Percentiles rank a stretch among this genome's conserved stretches.
Conservation (phyloP, 1,140 invertebrate species). For the Zaprionus inermis region DNA sequence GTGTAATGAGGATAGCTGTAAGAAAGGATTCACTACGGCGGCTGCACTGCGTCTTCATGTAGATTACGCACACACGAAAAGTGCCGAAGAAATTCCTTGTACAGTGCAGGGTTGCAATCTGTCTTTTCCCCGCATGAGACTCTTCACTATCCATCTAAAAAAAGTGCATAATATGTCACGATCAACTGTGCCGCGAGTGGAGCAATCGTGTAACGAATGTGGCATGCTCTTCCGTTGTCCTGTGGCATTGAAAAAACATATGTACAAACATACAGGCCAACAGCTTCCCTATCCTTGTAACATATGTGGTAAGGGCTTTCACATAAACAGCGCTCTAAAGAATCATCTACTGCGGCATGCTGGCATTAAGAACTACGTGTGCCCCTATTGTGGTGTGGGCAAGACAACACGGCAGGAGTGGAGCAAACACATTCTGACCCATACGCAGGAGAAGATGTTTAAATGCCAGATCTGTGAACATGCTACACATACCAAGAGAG, state of each 20-base stretch:
- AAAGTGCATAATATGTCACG: slow-evolving; percentile 74
- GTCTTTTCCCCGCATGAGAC: slow-evolving; percentile 66
- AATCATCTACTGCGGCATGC: slow-evolving; percentile 78
- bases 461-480: slow-evolving; percentile 73
- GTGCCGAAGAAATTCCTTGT: slow-evolving; percentile 60
- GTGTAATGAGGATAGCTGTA: slow-evolving; percentile 59
- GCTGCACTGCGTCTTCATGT: slow-evolving; percentile 71
- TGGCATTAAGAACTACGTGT: slow-evolving; percentile 81
- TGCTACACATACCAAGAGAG: slow-evolving; percentile 75
- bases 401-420: slow-evolving; percentile 80
- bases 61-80: slow-evolving; percentile 71
- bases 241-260: slow-evolving; percentile 84
- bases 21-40: slow-evolving; percentile 75
- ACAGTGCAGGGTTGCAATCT: slow-evolving; percentile 62
- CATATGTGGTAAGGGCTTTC: slow-evolving; percentile 85
- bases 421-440: slow-evolving; percentile 77
- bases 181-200: slow-evolving; percentile 42
- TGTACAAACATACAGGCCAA: slow-evolving; percentile 85
- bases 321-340: slow-evolving; percentile 74
- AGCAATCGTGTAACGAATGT: slow-evolving; percentile 68
- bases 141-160: slow-evolving; percentile 76
- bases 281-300: slow-evolving; percentile 86
- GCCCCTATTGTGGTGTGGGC: slow-evolving; percentile 79
- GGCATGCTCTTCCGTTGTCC: slow-evolving; percentile 73
- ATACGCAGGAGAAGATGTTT: slow-evolving; percentile 80